Conservation (phyloP, 2,888 invertebrate species). For the Marronus borbonicus region DNA sequence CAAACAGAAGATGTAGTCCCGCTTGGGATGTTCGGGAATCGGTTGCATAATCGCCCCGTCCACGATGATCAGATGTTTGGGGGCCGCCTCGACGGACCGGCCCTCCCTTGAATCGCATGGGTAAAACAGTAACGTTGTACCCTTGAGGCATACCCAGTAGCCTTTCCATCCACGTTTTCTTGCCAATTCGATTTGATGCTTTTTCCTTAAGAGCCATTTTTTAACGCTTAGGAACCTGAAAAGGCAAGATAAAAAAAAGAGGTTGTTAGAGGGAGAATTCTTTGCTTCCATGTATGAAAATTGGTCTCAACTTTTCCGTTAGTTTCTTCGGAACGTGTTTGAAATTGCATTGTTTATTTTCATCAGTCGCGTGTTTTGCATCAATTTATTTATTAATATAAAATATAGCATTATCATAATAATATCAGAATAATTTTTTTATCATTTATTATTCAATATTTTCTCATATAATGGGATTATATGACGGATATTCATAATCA, state of each 20-base stretch:
- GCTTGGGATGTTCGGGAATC: constrained; percentile 98
- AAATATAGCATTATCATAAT: no score
- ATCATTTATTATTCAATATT: no score
- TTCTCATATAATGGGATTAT: no score
- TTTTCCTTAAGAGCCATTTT: constrained; percentile 97
- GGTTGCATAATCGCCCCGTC: constrained; percentile 98
- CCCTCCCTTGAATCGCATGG: constrained; percentile 95
- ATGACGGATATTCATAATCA: no score
- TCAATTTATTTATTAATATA: no score
- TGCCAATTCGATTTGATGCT: constrained; percentile 96
- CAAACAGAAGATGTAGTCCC: constrained; percentile 97
- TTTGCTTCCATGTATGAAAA: background rate
- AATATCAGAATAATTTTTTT: no score
- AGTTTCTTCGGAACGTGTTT: no score
- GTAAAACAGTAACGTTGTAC: constrained; percentile 96
- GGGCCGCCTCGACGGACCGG: constrained; percentile 91
- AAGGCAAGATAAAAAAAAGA: constrained; percentile 57
- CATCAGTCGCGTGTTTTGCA: no score
- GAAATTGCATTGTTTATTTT: no score
- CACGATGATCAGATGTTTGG: constrained; percentile 95
- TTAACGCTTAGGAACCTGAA: constrained; percentile 96
- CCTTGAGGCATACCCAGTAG: constrained; percentile 98
- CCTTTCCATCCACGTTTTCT: constrained; percentile 98
- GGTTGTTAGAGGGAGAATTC: background rate
- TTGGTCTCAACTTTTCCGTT: no score